Conservation (phyloP, 2,797 vertebrate species). For the Chrysocyon brachyurus region DNA sequence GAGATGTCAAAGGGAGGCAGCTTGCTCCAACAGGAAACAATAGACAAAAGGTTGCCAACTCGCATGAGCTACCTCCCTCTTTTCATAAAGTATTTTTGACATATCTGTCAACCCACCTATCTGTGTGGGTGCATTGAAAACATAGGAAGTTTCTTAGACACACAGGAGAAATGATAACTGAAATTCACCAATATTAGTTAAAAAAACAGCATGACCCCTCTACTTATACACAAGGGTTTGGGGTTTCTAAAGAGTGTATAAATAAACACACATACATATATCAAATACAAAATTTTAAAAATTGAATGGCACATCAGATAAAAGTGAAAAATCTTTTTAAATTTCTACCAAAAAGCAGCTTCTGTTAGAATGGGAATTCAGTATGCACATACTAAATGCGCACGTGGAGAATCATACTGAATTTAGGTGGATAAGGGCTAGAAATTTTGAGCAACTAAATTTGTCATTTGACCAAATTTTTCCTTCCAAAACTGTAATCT, state of each 20-base stretch:
- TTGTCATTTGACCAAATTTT: constrained; percentile 83
- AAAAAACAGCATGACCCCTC: constrained; percentile 70
- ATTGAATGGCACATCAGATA: constrained; percentile 76
- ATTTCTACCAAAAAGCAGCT: constrained; percentile 73
- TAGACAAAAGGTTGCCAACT: constrained; percentile 80
- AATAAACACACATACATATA: background rate
- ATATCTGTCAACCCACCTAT: constrained; percentile 82
- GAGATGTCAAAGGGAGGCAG: constrained; percentile 83
- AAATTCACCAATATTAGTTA: constrained; percentile 76
- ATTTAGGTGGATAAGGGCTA: constrained; percentile 88
- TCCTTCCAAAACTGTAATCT: constrained; percentile 79
- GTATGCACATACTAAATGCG: constrained; percentile 63
- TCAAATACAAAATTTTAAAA: constrained; percentile 40
- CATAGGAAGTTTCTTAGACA: constrained; percentile 86
- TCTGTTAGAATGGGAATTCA: constrained; percentile 77
- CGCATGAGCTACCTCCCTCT: constrained; percentile 87
- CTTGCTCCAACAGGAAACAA: constrained; percentile 67
- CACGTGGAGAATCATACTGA: constrained; percentile 76
- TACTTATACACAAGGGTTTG: constrained; percentile 39
- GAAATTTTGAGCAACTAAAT: constrained; percentile 85
- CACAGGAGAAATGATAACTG: constrained; percentile 84
- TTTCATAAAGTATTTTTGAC: constrained; percentile 86
- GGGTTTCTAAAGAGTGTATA: constrained; percentile 46
- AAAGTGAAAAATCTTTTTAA: constrained; percentile 33
- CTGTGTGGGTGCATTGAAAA: constrained; percentile 84